Conservation (phyloP, 2,797 vertebrate genomes). For the Glyptemys insculpta region DNA sequence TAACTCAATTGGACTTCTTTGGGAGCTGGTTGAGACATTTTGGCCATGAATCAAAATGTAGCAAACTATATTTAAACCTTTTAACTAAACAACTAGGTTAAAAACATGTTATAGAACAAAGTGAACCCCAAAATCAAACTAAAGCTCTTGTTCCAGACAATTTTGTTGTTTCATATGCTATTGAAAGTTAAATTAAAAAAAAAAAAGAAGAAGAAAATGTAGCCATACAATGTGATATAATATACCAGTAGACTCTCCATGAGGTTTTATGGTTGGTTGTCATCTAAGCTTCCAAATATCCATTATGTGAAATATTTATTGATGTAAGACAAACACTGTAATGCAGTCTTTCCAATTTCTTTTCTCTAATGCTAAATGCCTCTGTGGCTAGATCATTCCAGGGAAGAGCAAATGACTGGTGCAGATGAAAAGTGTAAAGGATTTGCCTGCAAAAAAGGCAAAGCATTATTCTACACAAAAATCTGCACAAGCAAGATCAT, state of each 20-base stretch:
- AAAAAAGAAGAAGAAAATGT: neutral
- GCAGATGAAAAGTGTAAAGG: neutral
- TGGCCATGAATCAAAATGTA: neutral
- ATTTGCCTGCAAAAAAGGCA: neutral
- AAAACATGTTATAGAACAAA: neutral
- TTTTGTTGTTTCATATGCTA: neutral
- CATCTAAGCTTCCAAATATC: neutral
- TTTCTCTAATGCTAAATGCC: constrained; percentile 10
- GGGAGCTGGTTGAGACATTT: neutral
- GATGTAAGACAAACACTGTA: neutral
- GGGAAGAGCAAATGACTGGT: neutral
- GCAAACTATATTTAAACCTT: neutral
- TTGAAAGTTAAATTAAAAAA: neutral
- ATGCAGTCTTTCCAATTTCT: neutral
- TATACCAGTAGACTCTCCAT: neutral
- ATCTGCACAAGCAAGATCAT: neutral
- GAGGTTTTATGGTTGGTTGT: neutral
- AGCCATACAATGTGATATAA: neutral
- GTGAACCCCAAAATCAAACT: neutral
- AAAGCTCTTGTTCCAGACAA: neutral
- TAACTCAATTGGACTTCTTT: neutral
- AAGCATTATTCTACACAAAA: neutral
- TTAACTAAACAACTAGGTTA: neutral
- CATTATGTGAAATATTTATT: constrained; percentile 21
- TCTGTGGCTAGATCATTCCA: neutral